Percentiles rank a stretch among this genome's conserved stretches.
These are phyloP conservation scores for Drosophila kanapiae DNA, from an alignment of 1,140 invertebrate genomes.

Conservation along the genomic window DNA sequence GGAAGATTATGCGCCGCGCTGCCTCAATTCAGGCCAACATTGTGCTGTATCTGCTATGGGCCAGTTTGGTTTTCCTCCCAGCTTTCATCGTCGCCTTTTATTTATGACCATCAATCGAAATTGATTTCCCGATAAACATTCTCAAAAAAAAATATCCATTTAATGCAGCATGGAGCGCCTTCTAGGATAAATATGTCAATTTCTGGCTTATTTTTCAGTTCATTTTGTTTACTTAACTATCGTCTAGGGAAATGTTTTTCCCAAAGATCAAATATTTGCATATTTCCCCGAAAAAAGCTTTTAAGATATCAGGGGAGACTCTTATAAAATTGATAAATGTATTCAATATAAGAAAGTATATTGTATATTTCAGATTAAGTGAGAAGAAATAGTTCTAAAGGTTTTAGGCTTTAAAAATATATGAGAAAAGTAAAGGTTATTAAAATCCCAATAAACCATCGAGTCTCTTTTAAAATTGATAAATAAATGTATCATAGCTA, in stretches of 20 bases:
- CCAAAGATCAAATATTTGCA: neutral
- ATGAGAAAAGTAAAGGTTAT: too few relatives aligned
- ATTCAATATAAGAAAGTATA: neutral
- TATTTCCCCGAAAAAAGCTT: neutral
- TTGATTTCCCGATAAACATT: conserved; percentile 27
- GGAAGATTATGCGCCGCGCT: conserved; percentile 40
- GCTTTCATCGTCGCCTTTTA: conserved; percentile 15
- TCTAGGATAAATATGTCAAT: conserved; percentile 17
- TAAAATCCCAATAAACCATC: too few relatives aligned
- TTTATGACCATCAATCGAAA: conserved; percentile 34
- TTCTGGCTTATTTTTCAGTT: neutral
- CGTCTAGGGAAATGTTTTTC: conserved; percentile 1
- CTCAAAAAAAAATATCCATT: conserved; percentile 13
- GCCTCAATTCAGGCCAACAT: conserved; percentile 71
- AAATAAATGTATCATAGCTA: too few relatives aligned
- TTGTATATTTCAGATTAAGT: neutral
- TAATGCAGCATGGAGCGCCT: neutral
- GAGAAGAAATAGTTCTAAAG: neutral
- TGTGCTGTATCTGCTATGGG: conserved; percentile 39
- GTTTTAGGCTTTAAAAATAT: neutral
- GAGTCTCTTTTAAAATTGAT: too few relatives aligned
- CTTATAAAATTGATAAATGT: neutral
- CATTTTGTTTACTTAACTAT: conserved; percentile 12
- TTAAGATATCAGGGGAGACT: neutral
- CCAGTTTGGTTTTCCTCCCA: conserved; percentile 27